These are phyloP conservation scores for Bombus terrestris DNA, from an alignment of 1,140 invertebrate genomes.

Conservation along the genomic window DNA sequence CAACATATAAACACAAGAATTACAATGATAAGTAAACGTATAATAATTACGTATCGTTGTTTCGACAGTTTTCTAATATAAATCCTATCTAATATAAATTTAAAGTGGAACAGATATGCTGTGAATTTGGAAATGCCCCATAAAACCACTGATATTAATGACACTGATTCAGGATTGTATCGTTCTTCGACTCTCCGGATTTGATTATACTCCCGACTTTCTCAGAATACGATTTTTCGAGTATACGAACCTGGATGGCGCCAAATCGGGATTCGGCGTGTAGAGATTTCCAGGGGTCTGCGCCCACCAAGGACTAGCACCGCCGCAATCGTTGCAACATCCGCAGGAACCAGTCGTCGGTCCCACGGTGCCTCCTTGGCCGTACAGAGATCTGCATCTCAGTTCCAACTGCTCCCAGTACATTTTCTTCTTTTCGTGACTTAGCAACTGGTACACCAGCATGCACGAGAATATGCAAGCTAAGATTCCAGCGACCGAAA, in stretches of 20 bases:
- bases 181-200: too few relatives aligned
- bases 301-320: conserved; percentile 82
- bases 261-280: conserved; percentile 88
- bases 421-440: conserved; percentile 96
- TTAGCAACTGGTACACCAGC: conserved; percentile 93
- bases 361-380: conserved; percentile 83
- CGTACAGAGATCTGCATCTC: conserved; percentile 90
- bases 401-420: conserved; percentile 96
- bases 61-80: too few relatives aligned
- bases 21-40: neutral
- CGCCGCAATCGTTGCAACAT: conserved; percentile 89
- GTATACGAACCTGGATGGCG: conserved; percentile 76
- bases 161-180: too few relatives aligned
- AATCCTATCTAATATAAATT: too few relatives aligned
- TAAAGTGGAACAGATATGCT: too few relatives aligned
- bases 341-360: conserved; percentile 85
- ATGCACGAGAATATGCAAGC: conserved; percentile 96
- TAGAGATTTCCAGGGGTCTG: conserved; percentile 88
- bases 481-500: conserved; percentile 93
- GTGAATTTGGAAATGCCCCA: too few relatives aligned
- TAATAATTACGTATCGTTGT: too few relatives aligned
- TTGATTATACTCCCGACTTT: too few relatives aligned
- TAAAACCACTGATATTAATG: too few relatives aligned
- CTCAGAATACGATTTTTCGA: neutral
- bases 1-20: neutral